Conservation (phyloP, 2,113 vertebrate species). For the Eira barbara region DNA sequence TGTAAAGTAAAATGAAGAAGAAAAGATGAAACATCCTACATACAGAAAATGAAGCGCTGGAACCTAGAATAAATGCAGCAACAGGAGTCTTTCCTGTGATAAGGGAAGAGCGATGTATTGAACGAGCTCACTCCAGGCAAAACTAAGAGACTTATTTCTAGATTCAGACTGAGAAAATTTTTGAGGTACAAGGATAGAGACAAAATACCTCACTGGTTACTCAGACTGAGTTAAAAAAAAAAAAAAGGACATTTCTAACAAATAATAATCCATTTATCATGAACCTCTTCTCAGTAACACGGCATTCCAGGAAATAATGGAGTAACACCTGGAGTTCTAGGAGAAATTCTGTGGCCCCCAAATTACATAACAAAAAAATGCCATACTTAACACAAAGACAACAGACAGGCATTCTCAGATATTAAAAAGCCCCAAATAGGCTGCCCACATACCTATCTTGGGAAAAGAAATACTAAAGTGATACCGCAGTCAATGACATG, state of each 20-base stretch:
- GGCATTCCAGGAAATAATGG: conserved; percentile 28
- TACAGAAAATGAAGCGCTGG: background rate
- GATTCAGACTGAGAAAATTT: background rate
- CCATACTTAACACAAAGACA: background rate
- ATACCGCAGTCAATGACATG: background rate
- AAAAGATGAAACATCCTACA: background rate
- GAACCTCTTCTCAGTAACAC: background rate
- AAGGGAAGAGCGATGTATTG: background rate
- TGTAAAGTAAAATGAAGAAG: background rate
- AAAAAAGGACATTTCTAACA: conserved; percentile 25
- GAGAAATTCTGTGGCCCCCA: background rate
- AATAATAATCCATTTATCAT: background rate
- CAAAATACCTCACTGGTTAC: background rate
- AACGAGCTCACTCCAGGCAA: background rate
- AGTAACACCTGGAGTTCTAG: background rate
- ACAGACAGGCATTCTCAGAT: background rate
- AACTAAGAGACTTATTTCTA: conserved; percentile 30
- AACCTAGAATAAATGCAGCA: background rate
- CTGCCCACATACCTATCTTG: background rate
- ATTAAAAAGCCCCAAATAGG: background rate
- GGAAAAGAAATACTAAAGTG: background rate
- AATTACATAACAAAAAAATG: background rate
- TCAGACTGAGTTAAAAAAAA: background rate
- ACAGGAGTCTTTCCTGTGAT: background rate
- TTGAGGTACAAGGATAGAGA: background rate